Conservation (phyloP, 2,888 invertebrate species). For the Nomada ruficornis region DNA sequence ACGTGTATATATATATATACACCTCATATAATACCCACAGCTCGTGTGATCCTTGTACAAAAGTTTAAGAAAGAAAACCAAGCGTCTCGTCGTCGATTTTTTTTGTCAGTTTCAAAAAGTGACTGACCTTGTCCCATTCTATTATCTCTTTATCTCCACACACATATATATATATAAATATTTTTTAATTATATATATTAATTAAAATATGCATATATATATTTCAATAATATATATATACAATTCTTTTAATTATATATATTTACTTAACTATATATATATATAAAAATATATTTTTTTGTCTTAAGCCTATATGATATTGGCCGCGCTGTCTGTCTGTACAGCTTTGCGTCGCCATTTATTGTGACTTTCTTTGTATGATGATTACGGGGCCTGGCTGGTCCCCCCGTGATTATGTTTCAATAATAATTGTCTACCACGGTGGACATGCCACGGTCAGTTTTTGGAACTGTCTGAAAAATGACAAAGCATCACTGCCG, state of each 20-base stretch:
- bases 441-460: constrained; percentile 30
- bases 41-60: constrained; percentile 61
- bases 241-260: too few relatives aligned
- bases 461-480: constrained; percentile 54
- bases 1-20: constrained; percentile 54
- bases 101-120: constrained; percentile 60
- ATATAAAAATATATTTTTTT: not conserved
- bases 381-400: constrained; percentile 18
- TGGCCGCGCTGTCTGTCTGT: constrained; percentile 45
- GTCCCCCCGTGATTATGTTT: constrained; percentile 3
- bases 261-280: not conserved
- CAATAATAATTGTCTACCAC: not conserved
- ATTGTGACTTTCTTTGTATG: constrained; percentile 8
- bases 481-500: constrained; percentile 40
- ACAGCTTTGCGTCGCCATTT: constrained; percentile 43
- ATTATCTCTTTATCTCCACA: not conserved
- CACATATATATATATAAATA: not conserved
- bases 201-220: too few relatives aligned
- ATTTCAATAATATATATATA: too few relatives aligned
- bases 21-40: constrained; percentile 62
- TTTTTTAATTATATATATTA: not conserved
- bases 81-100: constrained; percentile 53
- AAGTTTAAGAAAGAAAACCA: constrained; percentile 31
- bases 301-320: constrained; percentile 22
- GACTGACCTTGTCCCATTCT: constrained; percentile 30